Conservation (phyloP, 2,888 invertebrate genomes). For the Nomada lathburiana region DNA sequence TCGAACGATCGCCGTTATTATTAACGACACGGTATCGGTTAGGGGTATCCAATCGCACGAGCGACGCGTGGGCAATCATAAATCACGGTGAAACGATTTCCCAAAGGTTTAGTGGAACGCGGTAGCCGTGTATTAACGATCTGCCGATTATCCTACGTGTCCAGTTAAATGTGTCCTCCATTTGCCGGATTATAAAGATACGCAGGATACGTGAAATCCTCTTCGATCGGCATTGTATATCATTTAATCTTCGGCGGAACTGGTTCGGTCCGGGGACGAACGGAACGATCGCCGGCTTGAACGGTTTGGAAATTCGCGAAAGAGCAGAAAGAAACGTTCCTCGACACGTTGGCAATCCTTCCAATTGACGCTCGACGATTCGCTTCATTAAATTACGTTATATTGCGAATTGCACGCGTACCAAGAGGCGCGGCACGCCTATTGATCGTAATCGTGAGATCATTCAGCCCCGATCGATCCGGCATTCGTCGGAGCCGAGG, state of each 20-base stretch:
- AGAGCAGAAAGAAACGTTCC: neutral
- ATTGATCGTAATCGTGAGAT: conserved; percentile 54
- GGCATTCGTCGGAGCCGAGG: neutral
- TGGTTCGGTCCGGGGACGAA: neutral
- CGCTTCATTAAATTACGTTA: conserved; percentile 38
- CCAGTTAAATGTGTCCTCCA: neutral
- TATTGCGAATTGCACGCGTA: conserved; percentile 22
- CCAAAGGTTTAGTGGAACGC: neutral
- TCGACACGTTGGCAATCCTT: neutral
- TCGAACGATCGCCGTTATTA: neutral
- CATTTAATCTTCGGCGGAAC: neutral
- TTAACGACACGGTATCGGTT: neutral
- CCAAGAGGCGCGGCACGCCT: conserved; percentile 16
- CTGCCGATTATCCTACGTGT: neutral
- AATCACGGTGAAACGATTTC: neutral
- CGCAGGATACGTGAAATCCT: neutral
- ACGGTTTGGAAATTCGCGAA: neutral
- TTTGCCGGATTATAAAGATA: conserved; percentile 2
- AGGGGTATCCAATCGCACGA: neutral
- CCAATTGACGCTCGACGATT: neutral
- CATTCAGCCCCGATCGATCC: conserved; percentile 25
- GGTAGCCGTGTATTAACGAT: neutral
- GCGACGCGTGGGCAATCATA: neutral
- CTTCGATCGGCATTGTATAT: neutral
- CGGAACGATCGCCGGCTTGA: neutral